Percentiles rank a stretch among this genome's conserved stretches.
Conservation (phyloP, 2,113 vertebrate species). For the Hystrix brachyura region DNA sequence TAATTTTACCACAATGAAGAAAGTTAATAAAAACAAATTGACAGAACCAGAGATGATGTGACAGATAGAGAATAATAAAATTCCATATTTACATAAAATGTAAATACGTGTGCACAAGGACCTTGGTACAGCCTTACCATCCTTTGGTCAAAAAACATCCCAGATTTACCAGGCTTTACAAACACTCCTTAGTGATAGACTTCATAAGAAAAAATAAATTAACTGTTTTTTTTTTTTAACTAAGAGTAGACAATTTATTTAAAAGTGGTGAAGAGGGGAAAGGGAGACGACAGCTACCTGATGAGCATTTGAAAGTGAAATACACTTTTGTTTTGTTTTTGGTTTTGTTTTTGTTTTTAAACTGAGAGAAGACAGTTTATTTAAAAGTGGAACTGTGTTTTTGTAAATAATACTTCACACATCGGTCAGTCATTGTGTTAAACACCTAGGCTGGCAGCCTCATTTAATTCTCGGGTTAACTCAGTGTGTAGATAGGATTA, state of each 20-base stretch:
- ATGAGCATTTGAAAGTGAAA: too few relatives aligned
- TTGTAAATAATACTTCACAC: neutral
- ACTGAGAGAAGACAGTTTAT: too few relatives aligned
- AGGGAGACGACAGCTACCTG: too few relatives aligned
- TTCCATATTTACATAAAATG: neutral
- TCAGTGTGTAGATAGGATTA: neutral
- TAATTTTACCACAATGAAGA: conserved; percentile 44
- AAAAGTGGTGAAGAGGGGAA: too few relatives aligned
- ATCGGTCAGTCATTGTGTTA: neutral
- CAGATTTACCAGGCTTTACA: neutral
- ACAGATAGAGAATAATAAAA: conserved; percentile 17
- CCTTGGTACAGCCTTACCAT: neutral
- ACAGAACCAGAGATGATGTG: neutral
- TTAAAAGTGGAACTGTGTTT: neutral
- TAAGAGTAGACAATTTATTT: too few relatives aligned
- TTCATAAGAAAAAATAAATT: conserved; percentile 10
- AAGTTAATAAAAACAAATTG: neutral
- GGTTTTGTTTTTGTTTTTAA: too few relatives aligned
- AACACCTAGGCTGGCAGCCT: neutral
- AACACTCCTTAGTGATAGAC: conserved; percentile 1
- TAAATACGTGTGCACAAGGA: neutral
- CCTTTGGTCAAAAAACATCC: neutral
- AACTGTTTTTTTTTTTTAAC: too few relatives aligned
- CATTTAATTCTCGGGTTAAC: neutral
- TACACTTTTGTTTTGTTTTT: too few relatives aligned